A percentile compares a stretch with the other conserved stretches of the same genome.
Evolutionary conservation across 2,113 vertebrate species (phyloP).

Genomic region (Elachura formosa): DNA sequence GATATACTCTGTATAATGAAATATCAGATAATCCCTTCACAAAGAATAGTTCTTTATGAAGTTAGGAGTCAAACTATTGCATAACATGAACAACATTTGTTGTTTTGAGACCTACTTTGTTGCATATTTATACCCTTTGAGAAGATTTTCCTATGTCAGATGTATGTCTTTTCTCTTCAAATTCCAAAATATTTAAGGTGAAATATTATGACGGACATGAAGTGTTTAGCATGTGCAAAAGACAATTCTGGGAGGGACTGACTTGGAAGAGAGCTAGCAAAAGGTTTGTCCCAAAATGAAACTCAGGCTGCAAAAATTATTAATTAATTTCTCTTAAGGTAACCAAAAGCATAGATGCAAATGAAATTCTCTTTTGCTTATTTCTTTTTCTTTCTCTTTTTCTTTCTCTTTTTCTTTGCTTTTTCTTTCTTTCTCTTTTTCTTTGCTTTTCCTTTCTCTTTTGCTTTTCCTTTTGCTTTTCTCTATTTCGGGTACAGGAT

Average conservation of each 20-base stretch:
- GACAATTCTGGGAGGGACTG: not conserved
- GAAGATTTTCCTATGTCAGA: not conserved
- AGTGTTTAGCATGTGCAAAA: not conserved
- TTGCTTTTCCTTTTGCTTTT: not conserved
- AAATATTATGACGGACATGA: not conserved
- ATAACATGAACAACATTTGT: not conserved
- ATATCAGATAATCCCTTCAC: not conserved
- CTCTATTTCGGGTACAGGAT: not conserved
- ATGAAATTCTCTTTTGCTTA: no score
- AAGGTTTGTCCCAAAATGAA: not conserved
- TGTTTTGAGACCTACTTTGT: not conserved
- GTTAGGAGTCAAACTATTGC: not conserved
- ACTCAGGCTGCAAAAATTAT: not conserved
- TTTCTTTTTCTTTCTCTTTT: accelerated
- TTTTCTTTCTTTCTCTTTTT: accelerated
- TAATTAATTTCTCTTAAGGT: not conserved
- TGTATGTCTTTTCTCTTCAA: not conserved
- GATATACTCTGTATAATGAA: not conserved
- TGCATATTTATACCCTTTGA: not conserved
- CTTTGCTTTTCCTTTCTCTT: accelerated
- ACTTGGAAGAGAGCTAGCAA: not conserved
- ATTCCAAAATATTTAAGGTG: not conserved
- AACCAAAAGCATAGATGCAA: not conserved
- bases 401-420: accelerated
- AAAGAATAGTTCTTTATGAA: not conserved